Base-by-base conservation (phyloP, 2,797 vertebrate species). In the Apogon hyalosoma region DNA sequence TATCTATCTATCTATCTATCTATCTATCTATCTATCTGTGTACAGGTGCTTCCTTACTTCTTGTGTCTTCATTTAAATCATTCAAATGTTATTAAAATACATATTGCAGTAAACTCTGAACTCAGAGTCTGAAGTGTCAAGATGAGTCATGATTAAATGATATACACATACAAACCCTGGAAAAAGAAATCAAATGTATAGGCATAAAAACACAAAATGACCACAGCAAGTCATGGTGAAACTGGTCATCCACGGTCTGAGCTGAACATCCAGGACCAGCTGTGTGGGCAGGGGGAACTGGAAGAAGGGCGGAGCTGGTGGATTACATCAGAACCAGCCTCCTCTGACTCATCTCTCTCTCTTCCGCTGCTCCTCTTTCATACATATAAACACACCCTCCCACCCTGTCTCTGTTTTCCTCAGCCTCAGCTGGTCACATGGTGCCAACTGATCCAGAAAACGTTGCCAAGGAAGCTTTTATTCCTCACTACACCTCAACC, bases 241-340 rank as follows among this genome's bases (percentile, higher is more conserved):
- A 4, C 13, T 51, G 0, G 3, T 3, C 33, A 70, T 46, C 3
- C 46, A 48, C 57, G 16, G 24, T 75, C 60, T 3, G 19, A 54
- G n/a, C 52, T 77, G 52, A 73, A 59, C 15, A 42, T 47, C 41
- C 52, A 82, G 73, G 46, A 77, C 21, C 41, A 58, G 73, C 53
- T 54, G 18, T 19, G 53, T 18, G 45, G 62, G 56, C 51, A 51
- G 58, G 12, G 43, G 42, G 41, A 52, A 15, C 1, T 36, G 50
- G 70, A 24, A 19, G 46, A 54, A 79, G 55, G 86, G 85, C 79
- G 68, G 64, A 74, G 63, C 42, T 63, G 70, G 36, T 59, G 10
- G 75, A 77, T 90, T 86, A 84, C 83, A 11, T 92, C 87, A 87
- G 80, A 83, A 69, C 86, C 87, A 84, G 55, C 68, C 72, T 85